phyloP scores from a whole-genome alignment of 2,797 vertebrate genomes.

The Melanotaenia trifasciata region DNA sequence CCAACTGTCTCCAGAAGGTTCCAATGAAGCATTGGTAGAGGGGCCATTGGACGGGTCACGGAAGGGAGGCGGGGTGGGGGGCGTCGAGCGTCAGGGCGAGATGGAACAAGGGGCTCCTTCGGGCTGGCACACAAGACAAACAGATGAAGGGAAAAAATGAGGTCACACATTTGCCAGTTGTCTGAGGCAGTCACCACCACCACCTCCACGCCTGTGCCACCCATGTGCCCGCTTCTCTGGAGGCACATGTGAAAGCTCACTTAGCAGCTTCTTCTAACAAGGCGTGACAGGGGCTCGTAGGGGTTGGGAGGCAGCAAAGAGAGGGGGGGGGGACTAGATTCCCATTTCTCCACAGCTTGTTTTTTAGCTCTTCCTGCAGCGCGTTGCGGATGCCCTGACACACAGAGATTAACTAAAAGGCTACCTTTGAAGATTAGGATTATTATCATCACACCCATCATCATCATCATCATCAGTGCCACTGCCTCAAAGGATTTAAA shows the following conservation, averaged over 20 bases:
- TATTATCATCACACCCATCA: slow-evolving; percentile 47
- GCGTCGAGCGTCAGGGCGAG: slow-evolving; percentile 49
- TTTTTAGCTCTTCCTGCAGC: slow-evolving; percentile 32
- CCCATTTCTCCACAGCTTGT: slow-evolving; percentile 40
- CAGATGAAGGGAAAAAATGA: slow-evolving; percentile 36
- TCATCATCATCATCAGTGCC: slow-evolving; percentile 26
- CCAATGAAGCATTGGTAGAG: slow-evolving; percentile 38
- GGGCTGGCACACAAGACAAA: slow-evolving; percentile 66
- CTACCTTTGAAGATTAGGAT: slow-evolving; percentile 58
- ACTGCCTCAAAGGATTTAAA: slow-evolving; percentile 28
- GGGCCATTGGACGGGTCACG: slow-evolving; percentile 19
- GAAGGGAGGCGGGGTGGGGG: background rate
- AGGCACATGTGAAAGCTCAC: slow-evolving; percentile 67
- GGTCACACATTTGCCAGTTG: slow-evolving; percentile 58
- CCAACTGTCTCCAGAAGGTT: slow-evolving; percentile 58
- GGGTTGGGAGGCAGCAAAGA: slow-evolving; percentile 21
- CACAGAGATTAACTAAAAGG: slow-evolving; percentile 29
- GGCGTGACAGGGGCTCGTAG: slow-evolving; percentile 64
- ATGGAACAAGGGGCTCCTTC: slow-evolving; percentile 51
- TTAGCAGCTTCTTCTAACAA: slow-evolving; percentile 73
- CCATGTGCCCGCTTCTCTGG: slow-evolving; percentile 46
- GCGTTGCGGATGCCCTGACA: slow-evolving; percentile 36
- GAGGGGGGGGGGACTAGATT: slow-evolving; percentile 17
- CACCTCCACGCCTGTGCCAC: slow-evolving; percentile 50
- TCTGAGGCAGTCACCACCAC: slow-evolving; percentile 26